phyloP scores from a whole-genome alignment of 1,140 invertebrate species.

The Drosophila bocki region DNA sequence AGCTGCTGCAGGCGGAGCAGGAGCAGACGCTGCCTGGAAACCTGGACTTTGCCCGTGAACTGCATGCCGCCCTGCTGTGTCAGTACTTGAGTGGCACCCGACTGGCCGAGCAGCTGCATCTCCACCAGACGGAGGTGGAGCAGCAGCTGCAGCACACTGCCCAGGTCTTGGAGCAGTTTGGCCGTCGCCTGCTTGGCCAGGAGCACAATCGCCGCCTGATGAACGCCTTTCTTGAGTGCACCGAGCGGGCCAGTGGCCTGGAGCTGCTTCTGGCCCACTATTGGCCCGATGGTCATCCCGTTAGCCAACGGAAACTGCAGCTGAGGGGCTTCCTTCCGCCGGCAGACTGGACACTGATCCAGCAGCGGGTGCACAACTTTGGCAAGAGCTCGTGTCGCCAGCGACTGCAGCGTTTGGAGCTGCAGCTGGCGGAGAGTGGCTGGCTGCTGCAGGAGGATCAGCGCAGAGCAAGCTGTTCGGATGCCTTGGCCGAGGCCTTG shows the following conservation, averaged over 20 bases:
- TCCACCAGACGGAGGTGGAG: conserved; percentile 41
- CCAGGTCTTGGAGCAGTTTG: conserved; percentile 61
- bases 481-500: conserved; percentile 40
- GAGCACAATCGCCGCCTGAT: conserved; percentile 75
- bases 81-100: conserved; percentile 74
- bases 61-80: conserved; percentile 66
- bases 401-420: conserved; percentile 60
- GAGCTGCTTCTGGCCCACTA: conserved; percentile 67
- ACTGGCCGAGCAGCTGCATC: conserved; percentile 68
- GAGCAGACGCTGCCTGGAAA: conserved; percentile 27
- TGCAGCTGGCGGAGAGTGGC: conserved; percentile 50
- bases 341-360: conserved; percentile 70
- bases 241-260: conserved; percentile 55
- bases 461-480: conserved; percentile 15
- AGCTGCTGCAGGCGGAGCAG: conserved; percentile 44
- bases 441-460: conserved; percentile 47
- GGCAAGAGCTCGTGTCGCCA: conserved; percentile 66
- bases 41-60: conserved; percentile 59
- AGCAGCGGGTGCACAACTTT: conserved; percentile 78
- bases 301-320: conserved; percentile 1
- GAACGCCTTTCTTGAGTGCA: conserved; percentile 74
- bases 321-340: conserved; percentile 58
- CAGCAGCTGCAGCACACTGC: conserved; percentile 49
- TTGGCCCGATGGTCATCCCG: conserved; percentile 60
- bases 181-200: conserved; percentile 48